Conservation (phyloP, 1,140 invertebrate genomes). For the Heliconius nattereri region DNA sequence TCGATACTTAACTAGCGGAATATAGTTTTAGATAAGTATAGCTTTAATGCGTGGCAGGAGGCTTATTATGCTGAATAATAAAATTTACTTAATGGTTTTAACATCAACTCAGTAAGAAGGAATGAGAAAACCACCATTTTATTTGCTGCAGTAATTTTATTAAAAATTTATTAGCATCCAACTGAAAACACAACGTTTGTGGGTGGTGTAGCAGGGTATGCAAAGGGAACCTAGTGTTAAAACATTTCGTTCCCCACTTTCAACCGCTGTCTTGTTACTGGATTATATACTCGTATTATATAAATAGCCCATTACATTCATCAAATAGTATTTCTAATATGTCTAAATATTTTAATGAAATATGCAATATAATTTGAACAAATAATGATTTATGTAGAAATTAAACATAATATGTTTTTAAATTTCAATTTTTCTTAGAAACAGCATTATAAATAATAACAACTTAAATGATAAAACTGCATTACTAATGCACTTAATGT, state of each 20-base stretch:
- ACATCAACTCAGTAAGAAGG: neutral
- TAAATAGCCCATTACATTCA: too few species aligned
- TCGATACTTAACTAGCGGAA: too few species aligned
- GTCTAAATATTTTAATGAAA: too few species aligned
- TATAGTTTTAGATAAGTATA: neutral
- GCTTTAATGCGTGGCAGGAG: neutral
- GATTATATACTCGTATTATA: too few species aligned
- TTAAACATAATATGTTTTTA: too few species aligned
- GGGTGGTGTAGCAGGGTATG: neutral
- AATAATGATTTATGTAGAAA: neutral
- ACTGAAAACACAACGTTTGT: neutral
- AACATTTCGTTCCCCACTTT: too few species aligned
- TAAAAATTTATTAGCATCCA: neutral
- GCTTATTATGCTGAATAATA: neutral
- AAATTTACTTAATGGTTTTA: neutral
- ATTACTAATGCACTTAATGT: constrained; percentile 10
- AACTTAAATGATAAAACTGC: neutral
- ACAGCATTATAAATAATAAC: neutral
- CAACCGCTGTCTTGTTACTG: too few species aligned
- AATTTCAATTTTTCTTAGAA: neutral
- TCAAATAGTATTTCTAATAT: too few species aligned
- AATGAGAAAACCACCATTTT: neutral
- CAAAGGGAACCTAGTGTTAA: too few species aligned
- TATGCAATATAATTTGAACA: neutral
- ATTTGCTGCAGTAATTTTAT: neutral